phyloP scores from a whole-genome alignment of 2,888 invertebrate genomes.

The Drosophila tripunctata region DNA sequence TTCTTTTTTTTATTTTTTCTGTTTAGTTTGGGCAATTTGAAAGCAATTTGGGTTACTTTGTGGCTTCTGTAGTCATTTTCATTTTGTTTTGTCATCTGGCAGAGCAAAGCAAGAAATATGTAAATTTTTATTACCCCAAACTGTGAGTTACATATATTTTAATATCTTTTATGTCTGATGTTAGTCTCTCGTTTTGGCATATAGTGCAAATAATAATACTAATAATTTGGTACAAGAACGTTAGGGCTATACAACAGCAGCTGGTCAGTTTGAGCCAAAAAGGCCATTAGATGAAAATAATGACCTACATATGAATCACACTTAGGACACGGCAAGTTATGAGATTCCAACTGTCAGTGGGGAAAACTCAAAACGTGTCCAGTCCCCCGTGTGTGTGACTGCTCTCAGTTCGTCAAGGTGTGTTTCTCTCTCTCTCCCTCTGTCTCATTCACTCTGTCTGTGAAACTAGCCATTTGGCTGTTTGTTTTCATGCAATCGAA shows the following conservation, averaged over 20 bases:
- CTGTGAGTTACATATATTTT: constrained; percentile 29
- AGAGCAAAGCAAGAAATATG: constrained; percentile 29
- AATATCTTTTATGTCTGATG: constrained; percentile 32
- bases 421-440: constrained; percentile 8
- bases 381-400: too few relatives aligned
- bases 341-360: constrained; percentile 32
- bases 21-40: constrained; percentile 31
- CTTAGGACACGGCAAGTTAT: constrained; percentile 45
- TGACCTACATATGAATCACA: constrained; percentile 59
- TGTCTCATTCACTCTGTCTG: too few relatives aligned
- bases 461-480: constrained; percentile 15
- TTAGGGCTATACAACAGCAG: constrained; percentile 14
- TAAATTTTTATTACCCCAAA: constrained; percentile 41
- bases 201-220: constrained; percentile 29
- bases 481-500: constrained; percentile 41
- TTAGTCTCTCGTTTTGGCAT: neutral
- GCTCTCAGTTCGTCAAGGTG: too few relatives aligned
- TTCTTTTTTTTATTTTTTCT: neutral
- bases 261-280: constrained; percentile 24
- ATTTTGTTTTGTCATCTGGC: constrained; percentile 11
- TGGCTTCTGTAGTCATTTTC: constrained; percentile 31
- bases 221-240: constrained; percentile 18
- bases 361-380: constrained; percentile 41
- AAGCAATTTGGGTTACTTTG: constrained; percentile 24
- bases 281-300: constrained; percentile 44